Evolutionary conservation across 2,888 invertebrate species (phyloP), one percentile per base, ranked within the genome.

Genomic region (Patella depressa): DNA sequence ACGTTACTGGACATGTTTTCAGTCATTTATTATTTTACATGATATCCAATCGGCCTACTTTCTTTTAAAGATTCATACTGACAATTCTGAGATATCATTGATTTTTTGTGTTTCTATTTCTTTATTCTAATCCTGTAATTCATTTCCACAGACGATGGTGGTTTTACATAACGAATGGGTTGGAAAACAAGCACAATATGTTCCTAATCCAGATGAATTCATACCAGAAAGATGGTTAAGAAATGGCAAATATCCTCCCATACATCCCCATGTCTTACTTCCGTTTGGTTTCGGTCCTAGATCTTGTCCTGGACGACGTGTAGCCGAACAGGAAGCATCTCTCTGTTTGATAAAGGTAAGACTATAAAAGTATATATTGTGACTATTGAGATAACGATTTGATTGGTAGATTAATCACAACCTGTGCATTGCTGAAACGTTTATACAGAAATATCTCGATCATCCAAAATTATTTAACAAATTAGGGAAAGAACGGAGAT

Each of bases 281-380:
- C 89, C 89, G 0, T 89, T 89, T 77, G 88, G 89, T 0, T 83
- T 87, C 74, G 88, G 88, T 7, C 76, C 85, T 1, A 78, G 89
- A 11, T 83, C 85, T 74, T 89, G 89, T 82, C 90, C 92, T 4
- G 93, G 93, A 0, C 83, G 90, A 77, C 85, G 92, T 55, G 84
- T 93, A 71, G 92, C 92, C 0, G 91, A 92, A 81, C 92, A 92
- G 81, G 92, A 97, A 93, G 96, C 97, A 91, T 94, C 94, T 59
- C 75, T 90, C 9, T 87, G 87, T 19, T 69, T 89, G 12, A 87
- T 90, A 4, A 89, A 91, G 79, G 91, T 92, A 76, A 59, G 71
- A 24, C 24, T n/a, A 19, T 4, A 45, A 3, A 29, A 72, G 2
- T 34, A 12, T 45, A 19, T 45, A 24, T 24, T 24, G 2, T 29